Conservation (phyloP, 2,888 invertebrate species). For the Drosophila pseudotakahashii region DNA sequence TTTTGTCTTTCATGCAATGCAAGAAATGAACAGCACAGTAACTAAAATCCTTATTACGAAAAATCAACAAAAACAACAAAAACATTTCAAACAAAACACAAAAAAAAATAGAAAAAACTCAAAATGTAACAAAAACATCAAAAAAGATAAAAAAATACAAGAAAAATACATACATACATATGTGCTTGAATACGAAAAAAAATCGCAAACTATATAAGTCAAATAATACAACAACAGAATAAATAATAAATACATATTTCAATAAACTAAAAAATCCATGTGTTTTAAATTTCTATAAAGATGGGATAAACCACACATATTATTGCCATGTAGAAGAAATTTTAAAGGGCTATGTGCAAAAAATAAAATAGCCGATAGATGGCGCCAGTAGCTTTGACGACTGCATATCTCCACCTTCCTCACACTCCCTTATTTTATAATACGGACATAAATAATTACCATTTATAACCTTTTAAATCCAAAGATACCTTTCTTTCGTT, state of each 20-base stretch:
- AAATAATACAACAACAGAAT: conserved; percentile 67
- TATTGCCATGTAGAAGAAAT: too few relatives aligned
- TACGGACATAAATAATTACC: too few relatives aligned
- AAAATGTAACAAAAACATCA: conserved; percentile 56
- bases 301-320: too few relatives aligned
- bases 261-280: conserved; percentile 64
- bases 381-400: too few relatives aligned
- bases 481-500: conserved; percentile 30
- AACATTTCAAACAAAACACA: conserved; percentile 62
- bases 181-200: conserved; percentile 78
- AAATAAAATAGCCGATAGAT: too few relatives aligned
- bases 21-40: conserved; percentile 73
- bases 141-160: conserved; percentile 55
- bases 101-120: conserved; percentile 53
- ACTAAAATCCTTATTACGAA: conserved; percentile 76
- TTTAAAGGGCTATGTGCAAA: too few relatives aligned
- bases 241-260: conserved; percentile 77
- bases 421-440: too few relatives aligned
- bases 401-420: too few relatives aligned
- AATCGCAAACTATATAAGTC: conserved; percentile 78
- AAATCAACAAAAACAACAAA: conserved; percentile 47
- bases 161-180: conserved; percentile 68
- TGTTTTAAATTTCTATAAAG: too few relatives aligned
- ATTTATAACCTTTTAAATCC: background rate
- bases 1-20: conserved; percentile 69